Percentiles rank a stretch among this genome's conserved stretches.
Evolutionary conservation across 2,888 invertebrate genomes (phyloP).

Genomic region (Temnothorax rugatulus): DNA sequence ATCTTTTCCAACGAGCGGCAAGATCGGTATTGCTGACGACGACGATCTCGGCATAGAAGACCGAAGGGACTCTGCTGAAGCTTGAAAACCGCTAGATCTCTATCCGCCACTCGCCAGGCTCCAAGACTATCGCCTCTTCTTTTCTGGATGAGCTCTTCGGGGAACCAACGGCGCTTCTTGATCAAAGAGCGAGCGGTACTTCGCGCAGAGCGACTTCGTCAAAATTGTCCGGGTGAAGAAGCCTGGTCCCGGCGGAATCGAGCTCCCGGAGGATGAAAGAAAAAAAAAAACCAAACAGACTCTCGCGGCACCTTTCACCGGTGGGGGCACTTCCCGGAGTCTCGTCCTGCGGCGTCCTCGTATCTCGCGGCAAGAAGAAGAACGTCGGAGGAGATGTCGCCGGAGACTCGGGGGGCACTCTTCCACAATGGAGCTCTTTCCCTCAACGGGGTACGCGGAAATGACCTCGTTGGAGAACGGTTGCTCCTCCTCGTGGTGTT

Average conservation of each 20-base stretch:
- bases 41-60: not conserved
- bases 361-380: not conserved
- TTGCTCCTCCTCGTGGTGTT: conserved; percentile 70
- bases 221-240: conserved; percentile 11
- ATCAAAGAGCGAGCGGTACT: not conserved
- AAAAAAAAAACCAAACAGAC: conserved; percentile 8
- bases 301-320: conserved; percentile 62
- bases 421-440: not conserved
- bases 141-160: not conserved
- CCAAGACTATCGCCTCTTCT: not conserved
- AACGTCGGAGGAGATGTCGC: not conserved
- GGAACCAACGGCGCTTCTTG: not conserved
- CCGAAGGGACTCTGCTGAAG: too few relatives aligned
- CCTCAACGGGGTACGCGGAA: conserved; percentile 15
- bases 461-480: conserved; percentile 47
- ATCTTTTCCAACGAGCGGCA: not conserved
- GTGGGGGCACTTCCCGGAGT: conserved; percentile 49
- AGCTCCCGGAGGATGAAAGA: conserved; percentile 13
- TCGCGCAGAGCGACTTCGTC: not conserved
- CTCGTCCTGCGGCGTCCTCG: conserved; percentile 43
- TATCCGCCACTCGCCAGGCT: not conserved
- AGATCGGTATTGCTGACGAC: too few relatives aligned
- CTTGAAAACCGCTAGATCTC: not conserved
- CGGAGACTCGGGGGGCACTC: not conserved
- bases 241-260: conserved; percentile 27